These are phyloP conservation scores for Lycophotia porphyrea DNA, from an alignment of 2,888 invertebrate species.

Conservation along the genomic window DNA sequence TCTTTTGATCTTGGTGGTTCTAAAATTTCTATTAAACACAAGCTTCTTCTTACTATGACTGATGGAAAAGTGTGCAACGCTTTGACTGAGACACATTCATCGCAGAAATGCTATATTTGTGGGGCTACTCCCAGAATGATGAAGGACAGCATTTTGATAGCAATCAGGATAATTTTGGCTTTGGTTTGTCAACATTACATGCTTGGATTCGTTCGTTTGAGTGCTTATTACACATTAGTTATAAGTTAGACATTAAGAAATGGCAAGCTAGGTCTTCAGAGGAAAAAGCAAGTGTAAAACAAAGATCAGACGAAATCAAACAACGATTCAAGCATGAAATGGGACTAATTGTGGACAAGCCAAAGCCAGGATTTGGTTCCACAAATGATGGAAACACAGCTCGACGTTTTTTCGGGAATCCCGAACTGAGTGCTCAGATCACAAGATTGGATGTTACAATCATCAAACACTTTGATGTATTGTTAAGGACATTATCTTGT, in stretches of 20 bases:
- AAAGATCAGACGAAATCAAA: slow-evolving; percentile 19
- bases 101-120: no score
- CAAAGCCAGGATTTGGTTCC: slow-evolving; percentile 43
- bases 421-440: background rate
- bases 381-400: slow-evolving; percentile 12
- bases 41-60: no score
- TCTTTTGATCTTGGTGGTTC: no score
- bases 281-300: slow-evolving; percentile 24
- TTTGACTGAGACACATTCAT: no score
- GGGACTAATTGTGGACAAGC: slow-evolving; percentile 43
- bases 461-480: slow-evolving; percentile 27
- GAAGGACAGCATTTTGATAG: no score
- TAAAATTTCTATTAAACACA: no score
- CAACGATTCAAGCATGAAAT: slow-evolving; percentile 25
- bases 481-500: slow-evolving; percentile 39
- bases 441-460: slow-evolving; percentile 24
- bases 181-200: slow-evolving; percentile 40
- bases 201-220: slow-evolving; percentile 26
- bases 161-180: no score
- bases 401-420: background rate
- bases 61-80: no score
- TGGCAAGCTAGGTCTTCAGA: slow-evolving; percentile 23
- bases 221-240: slow-evolving; percentile 22
- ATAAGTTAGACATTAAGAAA: slow-evolving; percentile 24
- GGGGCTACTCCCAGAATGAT: no score